A percentile compares a stretch with the other conserved stretches of the same genome.
Conservation (phyloP, 2,888 invertebrate genomes). For the Caenorhabditis zanzibari region DNA sequence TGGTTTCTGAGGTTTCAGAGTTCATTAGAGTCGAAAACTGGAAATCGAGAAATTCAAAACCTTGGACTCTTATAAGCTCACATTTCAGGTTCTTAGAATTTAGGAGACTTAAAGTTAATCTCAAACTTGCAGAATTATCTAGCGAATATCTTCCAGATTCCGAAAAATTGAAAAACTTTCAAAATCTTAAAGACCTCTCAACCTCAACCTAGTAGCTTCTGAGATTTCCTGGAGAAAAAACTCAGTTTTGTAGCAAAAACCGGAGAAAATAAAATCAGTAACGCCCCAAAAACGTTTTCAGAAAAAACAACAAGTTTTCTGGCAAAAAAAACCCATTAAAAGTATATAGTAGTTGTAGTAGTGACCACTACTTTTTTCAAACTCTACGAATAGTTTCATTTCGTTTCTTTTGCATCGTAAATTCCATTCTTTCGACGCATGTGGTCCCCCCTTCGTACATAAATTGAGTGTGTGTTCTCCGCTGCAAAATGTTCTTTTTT, state of each 20-base stretch:
- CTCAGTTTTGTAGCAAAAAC: too few relatives aligned
- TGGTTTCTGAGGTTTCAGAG: background rate
- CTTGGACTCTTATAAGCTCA: too few relatives aligned
- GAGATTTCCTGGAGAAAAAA: background rate
- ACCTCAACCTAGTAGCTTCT: background rate
- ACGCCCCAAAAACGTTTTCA: background rate
- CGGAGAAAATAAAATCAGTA: background rate
- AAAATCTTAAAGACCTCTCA: too few relatives aligned
- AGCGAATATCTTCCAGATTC: too few relatives aligned
- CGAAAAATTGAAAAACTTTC: too few relatives aligned
- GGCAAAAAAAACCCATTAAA: background rate
- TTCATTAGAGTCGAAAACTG: too few relatives aligned
- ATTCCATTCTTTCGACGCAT: conserved; percentile 31
- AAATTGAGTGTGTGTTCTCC: conserved; percentile 32
- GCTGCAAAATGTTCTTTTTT: conserved; percentile 8
- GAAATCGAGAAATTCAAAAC: too few relatives aligned
- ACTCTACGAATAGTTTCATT: conserved; percentile 12
- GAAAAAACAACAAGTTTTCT: background rate
- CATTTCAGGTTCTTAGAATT: too few relatives aligned
- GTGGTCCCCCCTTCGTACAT: conserved; percentile 42
- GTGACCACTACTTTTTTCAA: background rate
- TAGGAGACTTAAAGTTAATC: too few relatives aligned
- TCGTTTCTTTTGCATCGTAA: conserved; percentile 34
- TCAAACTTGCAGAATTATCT: too few relatives aligned
- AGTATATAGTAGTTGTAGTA: background rate